Conservation (phyloP, 2,888 invertebrate genomes). For the Arge pagana region DNA sequence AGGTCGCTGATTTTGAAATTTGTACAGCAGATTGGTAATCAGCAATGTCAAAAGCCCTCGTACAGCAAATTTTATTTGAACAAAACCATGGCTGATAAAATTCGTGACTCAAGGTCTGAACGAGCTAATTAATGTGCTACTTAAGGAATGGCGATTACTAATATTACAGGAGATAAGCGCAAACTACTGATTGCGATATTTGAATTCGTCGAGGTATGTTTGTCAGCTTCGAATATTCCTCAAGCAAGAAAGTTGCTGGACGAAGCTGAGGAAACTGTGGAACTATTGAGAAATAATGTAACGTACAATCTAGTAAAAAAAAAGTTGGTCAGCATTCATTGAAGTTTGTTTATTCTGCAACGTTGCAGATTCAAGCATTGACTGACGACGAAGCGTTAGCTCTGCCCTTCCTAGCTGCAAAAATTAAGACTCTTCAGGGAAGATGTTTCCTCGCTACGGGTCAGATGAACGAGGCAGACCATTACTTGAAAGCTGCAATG, state of each 20-base stretch:
- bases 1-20: too few species aligned
- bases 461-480: conserved; percentile 53
- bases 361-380: conserved; percentile 34
- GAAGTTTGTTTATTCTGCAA: neutral
- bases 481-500: conserved; percentile 52
- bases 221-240: conserved; percentile 63
- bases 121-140: too few species aligned
- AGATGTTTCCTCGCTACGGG: conserved; percentile 55
- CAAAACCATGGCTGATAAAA: too few species aligned
- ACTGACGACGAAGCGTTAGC: conserved; percentile 44
- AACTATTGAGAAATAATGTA: conserved; percentile 34
- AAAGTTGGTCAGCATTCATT: neutral
- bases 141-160: too few species aligned
- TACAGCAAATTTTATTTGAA: too few species aligned
- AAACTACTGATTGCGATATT: conserved; percentile 63
- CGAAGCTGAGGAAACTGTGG: conserved; percentile 57
- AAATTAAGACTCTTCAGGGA: conserved; percentile 58
- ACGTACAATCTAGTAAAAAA: too few species aligned
- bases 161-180: conserved; percentile 58
- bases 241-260: conserved; percentile 63
- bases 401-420: conserved; percentile 54
- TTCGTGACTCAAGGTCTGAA: too few species aligned
- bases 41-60: too few species aligned
- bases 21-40: too few species aligned
- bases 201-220: conserved; percentile 64